Percentiles rank a stretch among this genome's conserved stretches.
Conservation (phyloP, 2,888 invertebrate species). For the Podotricha telesiphe region DNA sequence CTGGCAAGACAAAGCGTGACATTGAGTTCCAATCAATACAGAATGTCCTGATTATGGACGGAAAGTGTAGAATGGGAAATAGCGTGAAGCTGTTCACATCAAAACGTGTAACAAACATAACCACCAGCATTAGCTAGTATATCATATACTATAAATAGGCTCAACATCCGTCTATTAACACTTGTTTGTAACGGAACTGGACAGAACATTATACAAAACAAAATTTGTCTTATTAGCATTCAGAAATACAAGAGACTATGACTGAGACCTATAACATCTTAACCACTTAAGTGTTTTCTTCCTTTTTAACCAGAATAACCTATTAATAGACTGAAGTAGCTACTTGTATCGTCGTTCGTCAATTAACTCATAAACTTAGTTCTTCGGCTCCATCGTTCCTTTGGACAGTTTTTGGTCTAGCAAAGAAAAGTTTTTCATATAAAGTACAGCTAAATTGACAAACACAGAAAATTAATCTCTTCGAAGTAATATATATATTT, state of each 20-base stretch:
- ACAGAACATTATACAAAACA: neutral
- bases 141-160: neutral
- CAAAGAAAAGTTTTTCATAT: too few species aligned
- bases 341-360: neutral
- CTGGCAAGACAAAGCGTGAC: too few species aligned
- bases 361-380: too few species aligned
- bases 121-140: neutral
- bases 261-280: neutral
- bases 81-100: too few species aligned
- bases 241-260: constrained; percentile 2
- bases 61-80: too few species aligned
- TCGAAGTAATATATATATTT: too few species aligned
- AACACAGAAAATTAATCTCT: too few species aligned
- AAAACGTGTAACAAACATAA: neutral
- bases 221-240: neutral
- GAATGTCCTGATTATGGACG: too few species aligned
- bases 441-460: too few species aligned
- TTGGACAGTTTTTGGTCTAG: too few species aligned
- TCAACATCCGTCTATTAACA: constrained; percentile 6
- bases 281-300: constrained; percentile 8
- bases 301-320: constrained; percentile 7
- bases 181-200: neutral
- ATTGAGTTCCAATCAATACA: too few species aligned
- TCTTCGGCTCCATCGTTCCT: too few species aligned
- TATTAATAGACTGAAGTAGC: neutral